Evolutionary conservation across 1,140 invertebrate species (phyloP).

Genomic region (Trichoplusia ni): DNA sequence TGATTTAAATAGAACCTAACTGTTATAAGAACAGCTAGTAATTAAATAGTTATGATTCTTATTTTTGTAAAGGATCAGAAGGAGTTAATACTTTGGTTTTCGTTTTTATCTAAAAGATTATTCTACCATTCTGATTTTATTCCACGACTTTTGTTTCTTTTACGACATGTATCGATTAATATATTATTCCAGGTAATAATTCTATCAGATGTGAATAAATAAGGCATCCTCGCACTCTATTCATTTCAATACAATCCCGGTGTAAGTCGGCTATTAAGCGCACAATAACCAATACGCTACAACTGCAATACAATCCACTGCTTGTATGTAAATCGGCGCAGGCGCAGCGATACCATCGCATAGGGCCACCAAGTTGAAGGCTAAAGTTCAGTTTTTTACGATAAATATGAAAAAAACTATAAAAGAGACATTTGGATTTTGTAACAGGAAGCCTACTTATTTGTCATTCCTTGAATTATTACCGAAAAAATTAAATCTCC

Average conservation of each 20-base stretch:
- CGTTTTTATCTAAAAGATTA: too few relatives aligned
- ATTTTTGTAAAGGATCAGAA: too few relatives aligned
- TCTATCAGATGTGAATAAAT: background rate
- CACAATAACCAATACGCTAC: conserved; percentile 22
- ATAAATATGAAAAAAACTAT: background rate
- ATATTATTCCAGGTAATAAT: conserved; percentile 14
- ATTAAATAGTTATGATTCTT: too few relatives aligned
- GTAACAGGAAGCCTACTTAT: too few relatives aligned
- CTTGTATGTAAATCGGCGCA: conserved; percentile 27
- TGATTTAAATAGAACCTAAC: background rate
- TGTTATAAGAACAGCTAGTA: too few relatives aligned
- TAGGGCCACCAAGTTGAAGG: background rate
- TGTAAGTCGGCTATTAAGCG: background rate
- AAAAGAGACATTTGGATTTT: too few relatives aligned
- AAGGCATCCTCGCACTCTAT: background rate
- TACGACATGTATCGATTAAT: too few relatives aligned
- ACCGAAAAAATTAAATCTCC: too few relatives aligned
- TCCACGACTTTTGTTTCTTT: too few relatives aligned
- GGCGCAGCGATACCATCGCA: conserved; percentile 1
- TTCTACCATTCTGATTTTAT: too few relatives aligned
- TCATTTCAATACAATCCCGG: conserved; percentile 11
- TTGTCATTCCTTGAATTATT: too few relatives aligned
- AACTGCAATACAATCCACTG: conserved; percentile 8
- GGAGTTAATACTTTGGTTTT: too few relatives aligned
- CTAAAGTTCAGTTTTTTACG: background rate